Evolutionary conservation across 1,140 invertebrate species (phyloP).

Genomic region (Littorina saxatilis): DNA sequence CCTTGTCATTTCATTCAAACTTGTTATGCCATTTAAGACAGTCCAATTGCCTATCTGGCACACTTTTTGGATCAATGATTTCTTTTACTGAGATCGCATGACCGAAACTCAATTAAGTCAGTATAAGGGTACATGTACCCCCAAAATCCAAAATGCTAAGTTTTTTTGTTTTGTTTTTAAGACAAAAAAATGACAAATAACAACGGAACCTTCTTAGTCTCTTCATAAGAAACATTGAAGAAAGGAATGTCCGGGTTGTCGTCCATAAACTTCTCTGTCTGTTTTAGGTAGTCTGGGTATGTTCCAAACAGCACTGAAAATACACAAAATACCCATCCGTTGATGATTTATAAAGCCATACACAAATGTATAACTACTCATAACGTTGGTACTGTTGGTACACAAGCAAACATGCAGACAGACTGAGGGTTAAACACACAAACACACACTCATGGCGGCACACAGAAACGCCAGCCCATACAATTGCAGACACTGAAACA

Average conservation of each 20-base stretch:
- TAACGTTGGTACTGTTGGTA: too few species aligned
- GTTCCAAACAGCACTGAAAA: constrained; percentile 15
- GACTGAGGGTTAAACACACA: too few species aligned
- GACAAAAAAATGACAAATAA: not conserved
- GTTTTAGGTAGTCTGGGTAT: not conserved
- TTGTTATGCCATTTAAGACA: too few species aligned
- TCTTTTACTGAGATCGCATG: not conserved
- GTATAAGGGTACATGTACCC: not conserved
- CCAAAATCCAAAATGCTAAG: not conserved
- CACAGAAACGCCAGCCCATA: too few species aligned
- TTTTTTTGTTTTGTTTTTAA: not conserved
- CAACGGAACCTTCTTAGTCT: constrained; percentile 11
- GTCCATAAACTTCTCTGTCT: not conserved
- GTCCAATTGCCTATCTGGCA: too few species aligned
- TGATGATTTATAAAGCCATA: too few species aligned
- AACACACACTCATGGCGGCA: too few species aligned
- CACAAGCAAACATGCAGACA: too few species aligned
- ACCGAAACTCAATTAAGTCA: not conserved
- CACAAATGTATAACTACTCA: not conserved
- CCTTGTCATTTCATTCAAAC: too few species aligned
- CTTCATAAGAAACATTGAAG: constrained; percentile 21
- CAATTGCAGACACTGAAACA: too few species aligned
- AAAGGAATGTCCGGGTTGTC: constrained; percentile 24
- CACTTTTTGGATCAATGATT: not conserved
- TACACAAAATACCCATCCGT: not conserved